Evolutionary conservation across 2,888 invertebrate genomes (phyloP).

Genomic region (Camponotus fellah): DNA sequence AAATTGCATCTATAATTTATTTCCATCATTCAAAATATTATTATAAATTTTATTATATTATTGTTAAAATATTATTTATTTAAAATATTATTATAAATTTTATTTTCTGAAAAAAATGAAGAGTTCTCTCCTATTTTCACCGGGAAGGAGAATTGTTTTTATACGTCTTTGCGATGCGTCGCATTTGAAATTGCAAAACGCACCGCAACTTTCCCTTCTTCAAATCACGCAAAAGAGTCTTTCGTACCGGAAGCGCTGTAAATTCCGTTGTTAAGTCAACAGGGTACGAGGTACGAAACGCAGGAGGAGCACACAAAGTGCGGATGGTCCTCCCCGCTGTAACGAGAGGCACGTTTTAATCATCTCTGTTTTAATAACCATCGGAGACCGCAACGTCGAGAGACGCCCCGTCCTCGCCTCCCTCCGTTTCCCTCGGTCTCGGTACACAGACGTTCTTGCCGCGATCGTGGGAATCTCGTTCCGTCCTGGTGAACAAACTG

Average conservation of each 20-base stretch:
- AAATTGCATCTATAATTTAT: conserved; percentile 4
- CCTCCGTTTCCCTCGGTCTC: not conserved
- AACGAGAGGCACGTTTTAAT: conserved; percentile 56
- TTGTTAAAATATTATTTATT: not conserved
- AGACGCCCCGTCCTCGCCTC: not conserved
- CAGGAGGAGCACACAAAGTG: conserved; percentile 12
- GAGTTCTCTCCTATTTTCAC: not conserved
- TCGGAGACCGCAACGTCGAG: conserved; percentile 33
- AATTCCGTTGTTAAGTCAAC: conserved; percentile 53
- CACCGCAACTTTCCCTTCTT: not conserved
- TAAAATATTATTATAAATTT: not conserved
- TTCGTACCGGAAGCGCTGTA: conserved; percentile 15
- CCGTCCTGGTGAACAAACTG: conserved; percentile 53
- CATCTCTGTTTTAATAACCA: conserved; percentile 59
- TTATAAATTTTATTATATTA: not conserved
- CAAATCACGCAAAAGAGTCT: conserved; percentile 24
- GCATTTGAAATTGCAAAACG: not conserved
- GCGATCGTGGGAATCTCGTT: conserved; percentile 62
- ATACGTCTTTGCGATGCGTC: not conserved
- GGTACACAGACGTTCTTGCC: conserved; percentile 47
- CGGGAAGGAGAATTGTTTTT: not conserved
- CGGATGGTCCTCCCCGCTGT: not conserved
- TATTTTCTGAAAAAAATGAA: not conserved
- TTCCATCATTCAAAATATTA: not conserved
- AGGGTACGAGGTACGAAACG: not conserved